Base-by-base conservation (phyloP, 2,888 invertebrate species). In the Sminthurinus aureus region DNA sequence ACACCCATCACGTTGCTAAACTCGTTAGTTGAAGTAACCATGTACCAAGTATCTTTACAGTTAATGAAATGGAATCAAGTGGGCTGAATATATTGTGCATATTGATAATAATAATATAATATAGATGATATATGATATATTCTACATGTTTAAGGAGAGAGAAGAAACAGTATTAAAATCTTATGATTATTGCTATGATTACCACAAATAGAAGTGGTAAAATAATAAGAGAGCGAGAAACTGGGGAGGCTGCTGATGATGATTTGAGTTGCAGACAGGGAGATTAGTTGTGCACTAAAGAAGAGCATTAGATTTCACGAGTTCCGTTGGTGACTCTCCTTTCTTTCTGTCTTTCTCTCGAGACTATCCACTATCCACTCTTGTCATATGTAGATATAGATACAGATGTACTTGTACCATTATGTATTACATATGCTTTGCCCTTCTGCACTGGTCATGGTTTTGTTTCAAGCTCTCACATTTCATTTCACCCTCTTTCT, bases 391-490 rank as follows among this genome's bases (percentile, higher is more conserved):
- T 38, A 38, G 38, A 38, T 38, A 38, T 6, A 38, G 38, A 38
- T 38, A 38, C 38, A 38, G 38, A 38, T 38, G 38, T 38, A 38
- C 3, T 4, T 38, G 38, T 38, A 38, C 6, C 6, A 38, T 38
- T 38, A 4, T 38, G 38, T 38, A 38, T 38, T 38, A 38, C 38
- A 6, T 58, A 58, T 0, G 58, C 58, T 58, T 18, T 58, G 58
- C 38, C 38, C 38, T 38, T 38, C 38, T 38, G 38, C 38, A 38
- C 38, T 58, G 58, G 58, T 18, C 58, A 58, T 58, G 58, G 58
- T 11, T 69, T 11, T 69, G 67, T 69, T 20, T 69, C n/a, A 20
- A 71, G 71, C 71, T 71, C 71, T 71, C 71, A 71, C 71, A 71
- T 71, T 71, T 71, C 71, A 26, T 69, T 20, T 22, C 20, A n/a